Base-by-base conservation (phyloP, 2,113 vertebrate species). In the Electrona antarctica region DNA sequence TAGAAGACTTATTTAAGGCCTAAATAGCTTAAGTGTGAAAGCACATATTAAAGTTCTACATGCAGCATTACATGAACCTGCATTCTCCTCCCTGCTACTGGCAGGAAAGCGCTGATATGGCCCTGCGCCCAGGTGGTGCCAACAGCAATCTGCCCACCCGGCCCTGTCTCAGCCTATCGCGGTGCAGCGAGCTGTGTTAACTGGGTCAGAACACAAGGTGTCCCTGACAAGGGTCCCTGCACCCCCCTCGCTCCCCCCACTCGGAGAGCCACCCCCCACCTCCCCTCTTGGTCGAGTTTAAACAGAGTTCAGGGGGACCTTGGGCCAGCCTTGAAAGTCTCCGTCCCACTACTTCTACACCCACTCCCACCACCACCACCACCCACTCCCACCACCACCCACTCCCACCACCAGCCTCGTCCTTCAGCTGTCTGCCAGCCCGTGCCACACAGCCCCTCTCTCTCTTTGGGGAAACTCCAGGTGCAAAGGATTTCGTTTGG, bases 371-470 rank as follows among this genome's bases (percentile, higher is more conserved):
- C 29, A 21, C 45, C n/a, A n/a, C 10, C 1, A 2, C 4, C 14
- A 21, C 21, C 21, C 21, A 21, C 21, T 21, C 21, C 21, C 21
- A 49, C 29, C 33, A 41, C 33, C 33, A 29, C 33, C 28, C 21
- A 21, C 58, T 41, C 21, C 21, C 21, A 21, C 58, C 29, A 21
- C 45, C 10, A 2, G 2, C 4, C 14, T 50, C 29, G 83, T 85
- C 87, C 82, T 87, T 88, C 80, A 80, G 57, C 78, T 45, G 62
- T 64, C 78, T 75, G 82, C 70, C 56, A 60, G 33, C 7, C 45
- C 12, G 29, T 51, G 69, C 59, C n/a, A 56, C n/a, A 56, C 51
- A 28, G 48, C 59, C 21, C 7, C 15, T 6, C 48, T 6, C 7
- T 62, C 67, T 63, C 64, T 79, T 74, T 66, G 81, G 74, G 76